Evolutionary conservation across 2,888 invertebrate species (phyloP), one percentile per base, ranked within the genome.

Genomic region (Willowsia nigromaculata): DNA sequence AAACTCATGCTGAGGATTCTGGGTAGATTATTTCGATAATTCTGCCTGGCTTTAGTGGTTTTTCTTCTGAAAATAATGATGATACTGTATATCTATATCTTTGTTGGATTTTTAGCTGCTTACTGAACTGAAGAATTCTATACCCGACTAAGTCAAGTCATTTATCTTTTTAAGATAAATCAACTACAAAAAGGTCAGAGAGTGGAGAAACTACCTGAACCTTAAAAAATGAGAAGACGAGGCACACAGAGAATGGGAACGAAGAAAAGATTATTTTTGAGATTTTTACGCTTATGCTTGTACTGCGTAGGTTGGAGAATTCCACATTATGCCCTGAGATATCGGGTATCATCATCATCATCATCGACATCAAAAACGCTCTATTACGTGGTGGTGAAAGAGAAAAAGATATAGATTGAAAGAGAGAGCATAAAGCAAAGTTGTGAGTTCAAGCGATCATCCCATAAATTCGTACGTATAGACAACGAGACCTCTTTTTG

Each of bases 151-250:
- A 50, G 30, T 25, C 50, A 76, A 71, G 76, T 47, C 50, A 85
- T 85, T 74, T 85, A 85, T 85, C 84, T 85, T 71, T 85, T n/a
- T n/a, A 71, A 74, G 74, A 83, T 83, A 83, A 83, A 83, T 83
- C 83, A 83, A 37, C 18, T 25, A 53, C 22, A 83, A 43, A 62
- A 71, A 68, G 71, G 68, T 37, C 83, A 83, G 18, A 82, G 15
- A 62, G 22, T 50, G 3, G 27, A 53, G 33, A 50, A 33, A 27
- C 25, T 47, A 85, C 84, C 84, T 85, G 84, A 85, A 85, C 84
- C 74, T 84, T 59, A 84, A 84, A 84, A 84, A 84, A 40, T 27
- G 27, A 15, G 11, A 15, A 50, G 15, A 68, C 1, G 40, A 30
- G 50, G 18, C 0, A 40, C 1, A 27, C 43, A 65, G 25, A 43